A percentile compares a stretch with the other conserved stretches of the same genome.
These are phyloP conservation scores for Vulpes vulpes DNA, from an alignment of 2,113 vertebrate genomes.

Conservation along the genomic window DNA sequence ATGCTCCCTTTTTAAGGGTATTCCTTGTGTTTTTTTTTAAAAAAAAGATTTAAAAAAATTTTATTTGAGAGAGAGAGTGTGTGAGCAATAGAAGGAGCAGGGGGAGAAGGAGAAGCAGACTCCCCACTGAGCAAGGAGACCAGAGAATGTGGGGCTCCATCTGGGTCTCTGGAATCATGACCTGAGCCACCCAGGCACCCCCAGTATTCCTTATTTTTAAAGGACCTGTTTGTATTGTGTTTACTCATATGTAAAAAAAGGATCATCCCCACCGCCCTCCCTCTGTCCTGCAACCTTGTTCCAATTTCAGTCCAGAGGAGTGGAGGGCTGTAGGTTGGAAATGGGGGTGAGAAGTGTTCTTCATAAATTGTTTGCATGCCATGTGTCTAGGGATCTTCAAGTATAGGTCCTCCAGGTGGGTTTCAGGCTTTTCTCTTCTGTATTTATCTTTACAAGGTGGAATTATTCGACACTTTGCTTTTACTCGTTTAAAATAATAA, in stretches of 20 bases:
- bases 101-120: too few relatives aligned
- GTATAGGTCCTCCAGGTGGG: neutral
- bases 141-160: too few relatives aligned
- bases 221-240: neutral
- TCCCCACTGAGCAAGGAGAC: too few relatives aligned
- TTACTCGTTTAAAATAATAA: constrained; percentile 59
- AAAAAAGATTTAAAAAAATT: too few relatives aligned
- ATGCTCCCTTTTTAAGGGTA: neutral
- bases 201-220: neutral
- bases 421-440: constrained; percentile 18
- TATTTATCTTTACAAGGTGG: neutral
- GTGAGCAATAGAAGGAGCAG: too few relatives aligned
- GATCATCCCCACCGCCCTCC: fast-evolving
- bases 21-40: neutral
- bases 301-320: neutral
- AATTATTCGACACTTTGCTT: constrained; percentile 10
- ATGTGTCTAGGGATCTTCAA: neutral
- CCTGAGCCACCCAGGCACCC: too few relatives aligned
- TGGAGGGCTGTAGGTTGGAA: neutral
- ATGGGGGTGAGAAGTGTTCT: neutral
- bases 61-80: too few relatives aligned
- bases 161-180: too few relatives aligned
- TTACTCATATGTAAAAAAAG: neutral
- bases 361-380: neutral
- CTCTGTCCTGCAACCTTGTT: neutral